These are phyloP conservation scores for Rhopalosiphum padi DNA, from an alignment of 1,140 invertebrate species.

Conservation along the genomic window DNA sequence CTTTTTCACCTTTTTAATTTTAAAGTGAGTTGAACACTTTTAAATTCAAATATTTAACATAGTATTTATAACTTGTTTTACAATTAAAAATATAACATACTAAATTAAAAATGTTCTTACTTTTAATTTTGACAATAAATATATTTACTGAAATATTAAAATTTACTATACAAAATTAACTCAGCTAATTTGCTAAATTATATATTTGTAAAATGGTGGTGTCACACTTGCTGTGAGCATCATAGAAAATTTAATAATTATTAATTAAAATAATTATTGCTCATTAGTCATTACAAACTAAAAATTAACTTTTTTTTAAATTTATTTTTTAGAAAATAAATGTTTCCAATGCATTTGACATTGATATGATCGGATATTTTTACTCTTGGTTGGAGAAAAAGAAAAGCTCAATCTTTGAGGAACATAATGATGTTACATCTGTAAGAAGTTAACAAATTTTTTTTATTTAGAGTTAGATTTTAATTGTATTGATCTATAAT, in stretches of 20 bases:
- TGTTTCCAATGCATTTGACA: slow-evolving; percentile 15
- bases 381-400: background rate
- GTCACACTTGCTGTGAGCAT: no score
- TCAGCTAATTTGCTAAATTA: background rate
- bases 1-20: background rate
- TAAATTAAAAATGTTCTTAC: no score
- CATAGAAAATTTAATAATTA: no score
- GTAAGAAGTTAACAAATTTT: background rate
- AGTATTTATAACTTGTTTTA: no score
- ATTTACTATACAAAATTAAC: background rate
- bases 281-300: background rate
- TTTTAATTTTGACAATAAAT: no score
- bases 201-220: background rate
- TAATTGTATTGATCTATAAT: background rate
- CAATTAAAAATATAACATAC: no score
- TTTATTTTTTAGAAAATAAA: slow-evolving; percentile 45
- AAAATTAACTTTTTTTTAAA: background rate
- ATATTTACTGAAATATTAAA: background rate
- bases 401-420: background rate
- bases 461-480: background rate
- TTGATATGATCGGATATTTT: slow-evolving; percentile 33
- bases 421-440: background rate
- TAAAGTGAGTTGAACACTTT: background rate
- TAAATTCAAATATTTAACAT: no score
- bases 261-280: background rate